Evolutionary conservation across 1,140 invertebrate genomes (phyloP), one percentile per base, ranked within the genome.

Genomic region (Drosophila repletoides): DNA sequence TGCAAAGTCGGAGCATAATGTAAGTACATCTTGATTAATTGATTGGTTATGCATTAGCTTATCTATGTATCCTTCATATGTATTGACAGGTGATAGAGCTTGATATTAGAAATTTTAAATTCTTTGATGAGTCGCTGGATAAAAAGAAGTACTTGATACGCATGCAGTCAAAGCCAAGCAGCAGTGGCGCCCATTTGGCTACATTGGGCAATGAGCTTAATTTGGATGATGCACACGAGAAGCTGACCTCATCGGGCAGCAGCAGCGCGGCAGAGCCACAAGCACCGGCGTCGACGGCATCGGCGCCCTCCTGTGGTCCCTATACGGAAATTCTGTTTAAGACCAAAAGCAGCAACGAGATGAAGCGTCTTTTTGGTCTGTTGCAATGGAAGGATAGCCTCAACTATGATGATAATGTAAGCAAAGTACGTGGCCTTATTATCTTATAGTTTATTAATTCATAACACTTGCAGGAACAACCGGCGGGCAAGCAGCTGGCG

Each of bases 401-500:
- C 21, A 89, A 80, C 59, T 89, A 80, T 46, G 77, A 88, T 48
- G 87, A 89, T 40, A 81, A 71, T 68, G 80, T 87, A 34, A 68
- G 79, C 60, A 15, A 5, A 0, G 7, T 24, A 5, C 7, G 9
- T 17, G n/a, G 5, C 21, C 5, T 5, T 1, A 15, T 10, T 10
- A 0, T 0, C 3, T 34, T 19, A 5, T 12, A 3, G 5, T 24
- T 22, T 22, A 0, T 24, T 12, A 0, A 3, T 19, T 15, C 7
- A 22, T 41, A 9, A 9, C n/a, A n/a, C n/a, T n/a, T 34, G 10
- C 53, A 83, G 73, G 79, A 83, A 4, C 76, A 87, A 14, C 68
- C 68, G n/a, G 29, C 76, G 7, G 84, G 91, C 33, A 92, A 91
- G 61, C 93, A 94, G 63, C 89, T 93, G 63, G 92, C 93, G 9